Percentiles rank a stretch among this genome's conserved stretches.
Conservation (phyloP, 2,888 invertebrate genomes). For the Carcina quercana region DNA sequence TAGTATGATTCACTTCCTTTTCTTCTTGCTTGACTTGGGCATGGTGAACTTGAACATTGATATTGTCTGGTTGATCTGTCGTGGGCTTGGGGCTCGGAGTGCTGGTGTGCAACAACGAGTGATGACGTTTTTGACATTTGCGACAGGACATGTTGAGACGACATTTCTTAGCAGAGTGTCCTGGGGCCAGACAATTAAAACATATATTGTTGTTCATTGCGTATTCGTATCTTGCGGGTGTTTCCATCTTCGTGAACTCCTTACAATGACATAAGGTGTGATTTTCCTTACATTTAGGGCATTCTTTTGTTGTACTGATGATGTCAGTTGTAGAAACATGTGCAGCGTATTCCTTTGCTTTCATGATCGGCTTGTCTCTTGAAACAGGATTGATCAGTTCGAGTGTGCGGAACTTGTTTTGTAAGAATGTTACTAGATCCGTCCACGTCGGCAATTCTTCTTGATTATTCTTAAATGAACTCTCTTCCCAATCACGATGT, state of each 20-base stretch:
- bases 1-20: not conserved
- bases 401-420: not conserved
- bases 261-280: not conserved
- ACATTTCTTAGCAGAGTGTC: slow-evolving; percentile 11
- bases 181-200: slow-evolving; percentile 12
- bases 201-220: slow-evolving; percentile 5
- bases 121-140: slow-evolving; percentile 8
- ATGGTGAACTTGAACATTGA: too few relatives aligned
- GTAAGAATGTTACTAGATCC: not conserved
- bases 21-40: not conserved
- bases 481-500: slow-evolving; percentile 17
- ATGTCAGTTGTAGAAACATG: not conserved
- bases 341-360: not conserved
- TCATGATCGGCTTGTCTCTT: not conserved
- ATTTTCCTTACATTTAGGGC: not conserved
- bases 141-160: not conserved
- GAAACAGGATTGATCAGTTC: too few relatives aligned
- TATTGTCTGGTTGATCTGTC: too few relatives aligned
- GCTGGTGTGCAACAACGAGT: slow-evolving; percentile 4
- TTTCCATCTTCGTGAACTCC: not conserved
- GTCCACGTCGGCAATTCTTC: not conserved
- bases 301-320: not conserved
- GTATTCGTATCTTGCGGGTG: slow-evolving; percentile 6
- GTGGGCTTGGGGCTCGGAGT: too few relatives aligned
- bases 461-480: not conserved